Conservation (phyloP, 2,797 vertebrate species). For the Morelia viridis region DNA sequence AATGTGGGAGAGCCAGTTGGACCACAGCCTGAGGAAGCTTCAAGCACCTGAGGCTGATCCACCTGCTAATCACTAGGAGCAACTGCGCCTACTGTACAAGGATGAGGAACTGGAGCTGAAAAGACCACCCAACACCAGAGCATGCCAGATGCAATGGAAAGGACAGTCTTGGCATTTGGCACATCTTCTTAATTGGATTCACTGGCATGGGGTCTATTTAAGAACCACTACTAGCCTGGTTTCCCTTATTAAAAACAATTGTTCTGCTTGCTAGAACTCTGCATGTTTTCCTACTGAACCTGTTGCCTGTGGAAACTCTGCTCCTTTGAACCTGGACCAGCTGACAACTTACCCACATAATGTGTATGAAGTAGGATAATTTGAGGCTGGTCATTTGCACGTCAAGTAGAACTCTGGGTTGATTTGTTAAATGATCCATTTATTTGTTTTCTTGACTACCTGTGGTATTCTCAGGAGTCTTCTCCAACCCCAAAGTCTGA, state of each 20-base stretch:
- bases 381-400: background rate
- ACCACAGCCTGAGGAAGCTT: background rate
- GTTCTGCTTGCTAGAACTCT: background rate
- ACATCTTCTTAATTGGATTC: background rate
- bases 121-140: background rate
- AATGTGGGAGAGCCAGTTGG: background rate
- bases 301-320: background rate
- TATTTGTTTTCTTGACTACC: background rate
- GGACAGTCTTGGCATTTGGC: background rate
- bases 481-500: background rate
- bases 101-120: background rate
- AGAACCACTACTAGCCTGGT: background rate
- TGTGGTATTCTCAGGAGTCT: background rate
- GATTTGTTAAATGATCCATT: background rate
- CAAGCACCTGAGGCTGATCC: background rate
- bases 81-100: background rate
- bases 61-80: background rate
- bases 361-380: background rate
- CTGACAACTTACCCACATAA: background rate
- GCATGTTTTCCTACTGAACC: background rate
- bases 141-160: background rate
- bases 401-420: background rate
- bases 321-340: background rate
- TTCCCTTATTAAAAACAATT: background rate
- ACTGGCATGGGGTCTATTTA: background rate